Percentiles rank a stretch among this genome's conserved stretches.
phyloP scores from a whole-genome alignment of 35 echinoderm and acorn worm species.

The Stichopus chloronotus region DNA sequence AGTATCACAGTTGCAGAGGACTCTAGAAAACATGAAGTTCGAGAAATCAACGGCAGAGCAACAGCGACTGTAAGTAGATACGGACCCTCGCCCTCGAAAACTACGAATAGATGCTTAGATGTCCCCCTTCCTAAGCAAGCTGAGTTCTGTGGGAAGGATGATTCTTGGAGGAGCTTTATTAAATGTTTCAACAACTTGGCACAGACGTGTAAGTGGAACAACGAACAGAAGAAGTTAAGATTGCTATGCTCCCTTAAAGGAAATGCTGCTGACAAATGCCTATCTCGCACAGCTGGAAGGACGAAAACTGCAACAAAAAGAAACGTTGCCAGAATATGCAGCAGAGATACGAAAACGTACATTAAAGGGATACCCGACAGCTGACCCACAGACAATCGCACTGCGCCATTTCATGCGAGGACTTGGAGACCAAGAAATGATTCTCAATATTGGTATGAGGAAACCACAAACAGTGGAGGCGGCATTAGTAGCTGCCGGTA shows the following conservation, averaged over 20 bases:
- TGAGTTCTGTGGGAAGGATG: not conserved
- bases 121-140: not conserved
- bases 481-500: slow-evolving; percentile 27
- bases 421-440: slow-evolving; percentile 26
- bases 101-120: not conserved
- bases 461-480: slow-evolving; percentile 1
- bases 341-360: slow-evolving; percentile 15
- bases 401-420: slow-evolving; percentile 46
- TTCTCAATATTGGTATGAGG: slow-evolving; percentile 20
- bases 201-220: not conserved
- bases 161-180: slow-evolving; percentile 9
- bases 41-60: not conserved
- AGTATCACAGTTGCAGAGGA: not conserved
- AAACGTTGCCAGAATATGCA: slow-evolving; percentile 21
- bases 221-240: slow-evolving; percentile 26
- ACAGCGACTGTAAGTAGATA: not conserved
- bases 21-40: not conserved
- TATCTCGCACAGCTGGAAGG: slow-evolving; percentile 35
- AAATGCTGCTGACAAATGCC: not conserved
- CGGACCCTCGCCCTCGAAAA: not conserved
- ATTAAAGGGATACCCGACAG: slow-evolving; percentile 36
- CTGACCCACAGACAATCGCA: slow-evolving; percentile 46
- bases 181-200: not conserved
- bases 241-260: not conserved
- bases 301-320: slow-evolving; percentile 13